These are phyloP conservation scores for Oreochromis spilurus DNA, from an alignment of 2,113 vertebrate genomes.

Conservation along the genomic window DNA sequence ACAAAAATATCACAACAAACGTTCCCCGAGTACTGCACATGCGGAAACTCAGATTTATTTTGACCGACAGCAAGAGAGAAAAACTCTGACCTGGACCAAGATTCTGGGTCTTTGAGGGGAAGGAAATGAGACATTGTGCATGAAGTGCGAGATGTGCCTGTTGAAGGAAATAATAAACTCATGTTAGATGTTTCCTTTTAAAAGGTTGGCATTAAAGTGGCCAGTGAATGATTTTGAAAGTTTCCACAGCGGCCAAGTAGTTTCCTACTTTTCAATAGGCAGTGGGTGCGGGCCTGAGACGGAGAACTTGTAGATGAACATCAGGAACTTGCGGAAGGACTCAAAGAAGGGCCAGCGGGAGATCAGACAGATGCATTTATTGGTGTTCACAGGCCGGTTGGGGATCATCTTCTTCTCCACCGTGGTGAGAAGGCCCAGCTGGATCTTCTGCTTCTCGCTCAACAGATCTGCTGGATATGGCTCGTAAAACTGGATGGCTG, in stretches of 20 bases:
- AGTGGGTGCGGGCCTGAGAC: slow-evolving; percentile 93
- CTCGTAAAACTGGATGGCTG: slow-evolving; percentile 98
- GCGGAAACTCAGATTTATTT: accelerated
- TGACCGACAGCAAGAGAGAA: not conserved
- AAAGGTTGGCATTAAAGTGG: not conserved
- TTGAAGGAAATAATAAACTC: slow-evolving; percentile 4
- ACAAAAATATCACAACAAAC: not conserved
- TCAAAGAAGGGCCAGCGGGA: slow-evolving; percentile 99
- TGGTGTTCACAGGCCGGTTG: slow-evolving; percentile 87
- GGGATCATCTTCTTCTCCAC: slow-evolving; percentile 87
- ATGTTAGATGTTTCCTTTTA: not conserved
- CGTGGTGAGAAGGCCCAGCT: slow-evolving; percentile 87
- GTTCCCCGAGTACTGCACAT: accelerated
- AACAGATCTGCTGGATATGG: slow-evolving; percentile 81
- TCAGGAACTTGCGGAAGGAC: slow-evolving; percentile 92
- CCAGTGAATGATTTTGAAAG: not conserved
- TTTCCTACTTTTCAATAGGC: slow-evolving; percentile 93
- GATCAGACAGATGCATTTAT: slow-evolving; percentile 97
- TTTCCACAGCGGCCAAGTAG: not conserved
- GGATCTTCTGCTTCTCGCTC: slow-evolving; percentile 89
- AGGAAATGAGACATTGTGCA: slow-evolving; percentile 96
- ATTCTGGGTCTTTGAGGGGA: slow-evolving; percentile 97
- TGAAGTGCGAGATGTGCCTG: slow-evolving; percentile 97
- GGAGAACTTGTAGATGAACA: slow-evolving; percentile 96
- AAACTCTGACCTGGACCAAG: slow-evolving; percentile 85